A percentile compares a stretch with the other conserved stretches of the same genome.
Conservation (phyloP, 2,888 invertebrate species). For the Molanna angustata region DNA sequence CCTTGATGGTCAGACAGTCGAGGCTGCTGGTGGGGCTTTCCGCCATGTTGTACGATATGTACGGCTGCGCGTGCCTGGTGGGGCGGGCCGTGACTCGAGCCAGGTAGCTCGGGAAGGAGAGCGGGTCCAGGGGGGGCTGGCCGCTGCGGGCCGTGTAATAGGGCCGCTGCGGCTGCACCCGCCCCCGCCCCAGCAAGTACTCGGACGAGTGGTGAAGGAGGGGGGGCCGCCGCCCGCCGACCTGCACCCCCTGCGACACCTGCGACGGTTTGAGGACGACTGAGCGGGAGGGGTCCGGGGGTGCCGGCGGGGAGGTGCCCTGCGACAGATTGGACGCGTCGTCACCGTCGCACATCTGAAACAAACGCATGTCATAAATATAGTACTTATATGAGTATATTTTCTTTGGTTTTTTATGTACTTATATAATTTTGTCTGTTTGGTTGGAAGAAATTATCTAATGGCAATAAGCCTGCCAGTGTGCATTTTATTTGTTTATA, state of each 20-base stretch:
- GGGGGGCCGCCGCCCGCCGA: constrained; percentile 14
- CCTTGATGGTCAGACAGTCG: constrained; percentile 23
- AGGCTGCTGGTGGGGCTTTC: constrained; percentile 26
- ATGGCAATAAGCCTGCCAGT: no score
- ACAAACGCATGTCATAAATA: no score
- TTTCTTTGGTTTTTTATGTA: no score
- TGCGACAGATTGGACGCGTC: constrained; percentile 8
- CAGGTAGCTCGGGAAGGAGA: constrained; percentile 9
- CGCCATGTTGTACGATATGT: constrained; percentile 8
- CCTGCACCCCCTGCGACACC: constrained; percentile 22
- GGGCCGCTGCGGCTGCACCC: not conserved
- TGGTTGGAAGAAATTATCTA: no score
- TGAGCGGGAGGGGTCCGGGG: not conserved
- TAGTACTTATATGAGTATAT: no score
- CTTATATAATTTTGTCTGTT: no score
- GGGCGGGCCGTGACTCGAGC: constrained; percentile 7
- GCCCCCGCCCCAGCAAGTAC: constrained; percentile 9
- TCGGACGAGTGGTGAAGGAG: constrained; percentile 29
- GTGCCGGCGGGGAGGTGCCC: no score
- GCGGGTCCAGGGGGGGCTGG: constrained; percentile 12
- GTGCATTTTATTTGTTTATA: no score
- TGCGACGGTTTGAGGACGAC: constrained; percentile 1
- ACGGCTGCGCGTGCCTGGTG: constrained; percentile 16
- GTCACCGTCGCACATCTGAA: constrained; percentile 26
- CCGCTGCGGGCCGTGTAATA: constrained; percentile 25